Evolutionary conservation across 30 jellyfish, hydroid and myxozoan genomes (phyloP), one percentile per base, ranked within the genome.

Genomic region (Chironex yamaguchii): DNA sequence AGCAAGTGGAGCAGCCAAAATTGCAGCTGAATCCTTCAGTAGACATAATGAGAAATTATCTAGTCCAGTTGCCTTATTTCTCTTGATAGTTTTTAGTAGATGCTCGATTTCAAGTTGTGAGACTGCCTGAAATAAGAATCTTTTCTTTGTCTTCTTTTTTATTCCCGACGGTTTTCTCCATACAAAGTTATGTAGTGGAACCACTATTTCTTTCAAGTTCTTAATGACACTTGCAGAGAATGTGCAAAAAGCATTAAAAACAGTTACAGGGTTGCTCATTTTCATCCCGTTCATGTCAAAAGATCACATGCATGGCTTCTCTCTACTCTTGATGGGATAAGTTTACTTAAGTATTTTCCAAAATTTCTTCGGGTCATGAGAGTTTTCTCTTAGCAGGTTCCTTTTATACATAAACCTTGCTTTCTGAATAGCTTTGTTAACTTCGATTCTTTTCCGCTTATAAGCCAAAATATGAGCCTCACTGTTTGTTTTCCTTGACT

Each of bases 1-100:
- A 29, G 93, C 51, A 25, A 83, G 69, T 67, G 93, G 90, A 49
- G 80, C 49, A 14, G 85, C 35, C 51, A 84, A 11, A 62, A 36
- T 3, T 2, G 30, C 50, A 4, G 96, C 89, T 0, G 48, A 27
- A 64, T 68, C 84, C 48, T 84, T 71, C 71, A 84, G 25, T 22
- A 27, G 33, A 63, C 91, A 29, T 4, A 86, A 67, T 36, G 96
- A 86, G 20, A 86, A 6, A 86, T 86, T 52, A 86, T 86, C 96
- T 48, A 58, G 23, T 20, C 86, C 96, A 35, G 81, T 54, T 32
- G 92, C 92, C 31, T 63, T 65, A 0, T 86, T 62, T 20, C 78
- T 64, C 70, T 53, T 48, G n/a, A 68, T 17, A 34, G 35, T 34
- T 82, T 66, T 49, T 49, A 76, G 31, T 9, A 26, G 84, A 2